Percentiles rank a stretch among this genome's conserved stretches.
These are phyloP conservation scores for Sarcophaga subvicina DNA, from an alignment of 2,888 invertebrate genomes.

Conservation along the genomic window DNA sequence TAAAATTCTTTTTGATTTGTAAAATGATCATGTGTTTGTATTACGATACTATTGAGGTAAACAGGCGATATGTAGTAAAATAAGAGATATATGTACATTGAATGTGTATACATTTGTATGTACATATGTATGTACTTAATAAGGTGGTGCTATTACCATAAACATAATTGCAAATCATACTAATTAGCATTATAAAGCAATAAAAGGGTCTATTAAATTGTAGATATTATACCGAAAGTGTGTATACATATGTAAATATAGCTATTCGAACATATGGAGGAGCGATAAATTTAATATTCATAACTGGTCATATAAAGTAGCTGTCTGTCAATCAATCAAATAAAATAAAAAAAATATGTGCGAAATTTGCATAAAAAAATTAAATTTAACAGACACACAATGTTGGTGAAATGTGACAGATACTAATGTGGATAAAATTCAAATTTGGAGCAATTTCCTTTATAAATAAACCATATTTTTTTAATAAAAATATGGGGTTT, in stretches of 20 bases:
- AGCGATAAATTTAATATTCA: neutral
- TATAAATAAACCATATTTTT: neutral
- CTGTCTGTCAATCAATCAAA: constrained; percentile 46
- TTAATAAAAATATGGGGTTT: neutral
- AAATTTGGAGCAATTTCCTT: neutral
- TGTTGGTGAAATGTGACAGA: neutral
- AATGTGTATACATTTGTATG: neutral
- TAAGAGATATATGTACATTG: neutral
- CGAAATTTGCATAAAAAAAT: neutral
- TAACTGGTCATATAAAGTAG: constrained; percentile 37
- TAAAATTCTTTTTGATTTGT: neutral
- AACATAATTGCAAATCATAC: neutral
- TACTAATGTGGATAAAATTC: neutral
- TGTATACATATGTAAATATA: neutral
- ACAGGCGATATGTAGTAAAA: neutral
- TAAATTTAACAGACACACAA: neutral
- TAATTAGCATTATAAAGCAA: neutral
- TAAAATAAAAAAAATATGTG: neutral
- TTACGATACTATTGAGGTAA: neutral
- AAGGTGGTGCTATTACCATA: constrained; percentile 38
- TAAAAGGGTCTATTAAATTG: no score
- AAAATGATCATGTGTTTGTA: no score
- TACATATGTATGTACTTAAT: neutral
- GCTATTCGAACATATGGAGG: neutral
- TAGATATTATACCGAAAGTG: no score